Evolutionary conservation across 1,140 invertebrate species (phyloP), one percentile per base, ranked within the genome.

Genomic region (Anastatus disparis): DNA sequence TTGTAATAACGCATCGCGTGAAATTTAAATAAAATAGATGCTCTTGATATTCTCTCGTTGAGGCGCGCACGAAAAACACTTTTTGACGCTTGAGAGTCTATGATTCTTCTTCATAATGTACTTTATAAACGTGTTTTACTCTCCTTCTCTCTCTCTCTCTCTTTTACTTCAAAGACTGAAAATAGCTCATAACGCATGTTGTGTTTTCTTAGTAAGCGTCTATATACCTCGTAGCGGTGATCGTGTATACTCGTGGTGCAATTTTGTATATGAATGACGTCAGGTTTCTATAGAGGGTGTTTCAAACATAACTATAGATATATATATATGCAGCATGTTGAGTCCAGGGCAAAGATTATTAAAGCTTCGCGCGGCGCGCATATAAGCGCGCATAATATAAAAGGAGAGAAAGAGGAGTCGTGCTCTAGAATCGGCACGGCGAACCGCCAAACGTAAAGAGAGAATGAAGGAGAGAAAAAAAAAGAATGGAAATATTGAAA

Each of bases 211-310:
- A n/a, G n/a, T n/a, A n/a, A n/a, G n/a, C 53, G 15, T 55, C n/a
- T 35, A 31, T n/a, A n/a, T 55, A n/a, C 15, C n/a, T 31, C 24
- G 29, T 15, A 24, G 44, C 26, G 17, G 26, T 35, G 35, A 46
- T 15, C 62, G 42, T 59, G n/a, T n/a, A n/a, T n/a, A n/a, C n/a
- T n/a, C n/a, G n/a, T n/a, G n/a, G 56, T 52, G 48, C 24, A 64
- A 64, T 64, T 64, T 40, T 7, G 62, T n/a, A n/a, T n/a, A n/a
- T n/a, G n/a, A n/a, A 64, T 64, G 62, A 64, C 46, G 62, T 52
- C 22, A 64, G n/a, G n/a, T n/a, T n/a, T n/a, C 20, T 38, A 46
- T 2, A 12, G 12, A n/a, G 24, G 46, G 20, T 40, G 52, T 8
- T 1, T n/a, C n/a, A n/a, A n/a, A n/a, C n/a, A n/a, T n/a, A n/a